Evolutionary conservation across 2,888 invertebrate genomes (phyloP).

Genomic region (Chouioia cunea): DNA sequence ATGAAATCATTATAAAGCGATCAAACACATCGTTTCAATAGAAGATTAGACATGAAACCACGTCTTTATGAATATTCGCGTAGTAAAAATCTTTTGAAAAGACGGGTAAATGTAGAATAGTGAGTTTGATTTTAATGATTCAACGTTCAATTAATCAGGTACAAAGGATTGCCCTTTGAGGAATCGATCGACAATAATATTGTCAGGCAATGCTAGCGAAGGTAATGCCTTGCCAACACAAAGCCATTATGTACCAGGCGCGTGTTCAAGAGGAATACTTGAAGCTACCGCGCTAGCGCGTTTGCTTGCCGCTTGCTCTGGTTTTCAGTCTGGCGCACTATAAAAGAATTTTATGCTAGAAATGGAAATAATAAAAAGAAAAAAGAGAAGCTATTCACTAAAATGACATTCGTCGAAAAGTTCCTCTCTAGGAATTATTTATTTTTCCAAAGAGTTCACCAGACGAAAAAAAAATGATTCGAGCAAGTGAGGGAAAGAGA

Average conservation of each 20-base stretch:
- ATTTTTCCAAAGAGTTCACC: conserved; percentile 15
- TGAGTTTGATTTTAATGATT: too few relatives aligned
- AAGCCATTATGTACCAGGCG: conserved; percentile 42
- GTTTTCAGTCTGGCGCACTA: conserved; percentile 44
- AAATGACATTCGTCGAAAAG: conserved; percentile 29
- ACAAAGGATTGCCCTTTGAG: background rate
- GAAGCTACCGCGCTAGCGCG: too few relatives aligned
- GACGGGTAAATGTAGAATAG: too few relatives aligned
- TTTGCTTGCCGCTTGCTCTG: too few relatives aligned
- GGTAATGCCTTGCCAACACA: conserved; percentile 29
- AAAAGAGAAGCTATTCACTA: conserved; percentile 16
- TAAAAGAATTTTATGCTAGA: too few relatives aligned
- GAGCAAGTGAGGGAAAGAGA: conserved; percentile 12
- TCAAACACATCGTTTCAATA: too few relatives aligned
- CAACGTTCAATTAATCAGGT: too few relatives aligned
- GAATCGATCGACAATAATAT: conserved; percentile 38
- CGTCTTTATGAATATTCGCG: too few relatives aligned
- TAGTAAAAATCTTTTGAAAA: too few relatives aligned
- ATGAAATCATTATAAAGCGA: too few relatives aligned
- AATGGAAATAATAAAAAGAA: conserved; percentile 17
- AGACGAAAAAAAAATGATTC: conserved; percentile 55
- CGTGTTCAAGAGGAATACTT: conserved; percentile 60
- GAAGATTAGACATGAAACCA: too few relatives aligned
- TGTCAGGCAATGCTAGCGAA: conserved; percentile 12
- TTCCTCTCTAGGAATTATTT: background rate